A percentile compares a stretch with the other conserved stretches of the same genome.
phyloP scores from a whole-genome alignment of 1,140 invertebrate genomes.

The Bombus soroeensis region DNA sequence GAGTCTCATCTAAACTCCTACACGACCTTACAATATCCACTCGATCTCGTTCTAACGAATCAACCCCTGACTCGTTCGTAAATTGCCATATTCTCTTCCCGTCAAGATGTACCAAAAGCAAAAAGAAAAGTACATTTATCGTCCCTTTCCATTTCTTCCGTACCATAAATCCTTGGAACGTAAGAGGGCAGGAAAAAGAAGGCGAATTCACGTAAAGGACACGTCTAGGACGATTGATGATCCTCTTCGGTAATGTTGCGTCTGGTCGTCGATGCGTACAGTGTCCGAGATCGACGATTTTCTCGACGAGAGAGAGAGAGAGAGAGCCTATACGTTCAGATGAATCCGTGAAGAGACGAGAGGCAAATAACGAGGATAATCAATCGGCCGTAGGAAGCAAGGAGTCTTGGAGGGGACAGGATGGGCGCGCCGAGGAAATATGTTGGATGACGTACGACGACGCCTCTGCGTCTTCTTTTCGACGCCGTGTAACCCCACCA shows the following conservation, averaged over 20 bases:
- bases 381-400: conserved; percentile 64
- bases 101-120: no score
- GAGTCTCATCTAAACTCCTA: no score
- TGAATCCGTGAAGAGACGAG: background rate
- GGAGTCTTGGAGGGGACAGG: conserved; percentile 58
- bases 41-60: no score
- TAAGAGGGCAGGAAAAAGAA: background rate
- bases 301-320: background rate
- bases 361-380: conserved; percentile 61
- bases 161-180: background rate
- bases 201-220: background rate
- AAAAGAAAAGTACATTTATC: background rate
- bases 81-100: no score
- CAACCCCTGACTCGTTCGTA: no score
- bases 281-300: background rate
- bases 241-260: background rate
- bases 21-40: no score
- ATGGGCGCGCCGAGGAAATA: conserved; percentile 69
- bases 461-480: conserved; percentile 55
- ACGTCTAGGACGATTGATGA: background rate
- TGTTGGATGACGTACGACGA: conserved; percentile 52
- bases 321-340: background rate
- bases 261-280: background rate
- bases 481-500: background rate
- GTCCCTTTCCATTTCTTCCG: background rate